Evolutionary conservation across 2,113 vertebrate genomes (phyloP).

Genomic region (Prietella phreatophila): DNA sequence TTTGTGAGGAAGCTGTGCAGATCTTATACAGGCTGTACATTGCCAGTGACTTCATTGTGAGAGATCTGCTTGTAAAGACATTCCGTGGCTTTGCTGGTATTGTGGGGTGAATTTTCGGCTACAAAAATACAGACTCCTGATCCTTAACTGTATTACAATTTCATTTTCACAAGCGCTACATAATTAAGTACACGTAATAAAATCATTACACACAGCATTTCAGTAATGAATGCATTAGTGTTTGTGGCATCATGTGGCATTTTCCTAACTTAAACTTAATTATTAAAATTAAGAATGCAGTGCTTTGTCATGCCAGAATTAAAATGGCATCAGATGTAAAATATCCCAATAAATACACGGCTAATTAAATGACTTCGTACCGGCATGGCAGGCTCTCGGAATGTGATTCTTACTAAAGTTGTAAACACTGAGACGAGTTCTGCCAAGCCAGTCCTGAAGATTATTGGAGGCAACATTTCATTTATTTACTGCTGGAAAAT

Average conservation of each 20-base stretch:
- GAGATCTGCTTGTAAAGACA: conserved; percentile 48
- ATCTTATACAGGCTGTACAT: background rate
- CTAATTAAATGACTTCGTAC: conserved; percentile 24
- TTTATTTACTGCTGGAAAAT: conserved; percentile 50
- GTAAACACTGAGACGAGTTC: conserved; percentile 43
- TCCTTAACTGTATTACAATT: background rate
- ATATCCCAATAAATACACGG: conserved; percentile 6
- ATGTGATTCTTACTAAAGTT: conserved; percentile 23
- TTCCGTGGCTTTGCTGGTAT: background rate
- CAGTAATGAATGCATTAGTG: background rate
- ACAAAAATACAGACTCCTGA: background rate
- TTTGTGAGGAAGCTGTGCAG: background rate
- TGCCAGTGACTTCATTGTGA: conserved; percentile 59
- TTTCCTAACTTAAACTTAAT: background rate
- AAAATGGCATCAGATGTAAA: conserved; percentile 6
- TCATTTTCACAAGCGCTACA: background rate
- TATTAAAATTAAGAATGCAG: background rate
- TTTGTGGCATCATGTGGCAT: background rate
- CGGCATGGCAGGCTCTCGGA: conserved; percentile 15
- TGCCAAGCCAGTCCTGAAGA: conserved; percentile 36
- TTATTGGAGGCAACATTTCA: conserved; percentile 49
- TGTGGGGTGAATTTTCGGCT: background rate
- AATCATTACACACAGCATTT: background rate
- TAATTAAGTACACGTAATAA: background rate
- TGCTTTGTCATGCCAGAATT: conserved; percentile 15